Percentiles rank a stretch among this genome's conserved stretches.
phyloP scores from a whole-genome alignment of 2,797 vertebrate genomes.

The Takifugu ocellatus region DNA sequence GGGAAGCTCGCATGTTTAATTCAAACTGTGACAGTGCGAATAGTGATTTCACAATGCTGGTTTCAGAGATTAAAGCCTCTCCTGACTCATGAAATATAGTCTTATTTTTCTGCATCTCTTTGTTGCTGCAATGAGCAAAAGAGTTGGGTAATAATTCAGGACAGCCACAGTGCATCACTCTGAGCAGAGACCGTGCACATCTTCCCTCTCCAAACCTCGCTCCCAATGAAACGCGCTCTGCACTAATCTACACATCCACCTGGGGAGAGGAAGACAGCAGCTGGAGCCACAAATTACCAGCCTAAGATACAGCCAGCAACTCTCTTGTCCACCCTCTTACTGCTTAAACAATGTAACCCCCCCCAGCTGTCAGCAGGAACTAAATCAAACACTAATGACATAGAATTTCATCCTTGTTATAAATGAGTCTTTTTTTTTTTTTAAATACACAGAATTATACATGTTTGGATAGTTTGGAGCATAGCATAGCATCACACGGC shows the following conservation, averaged over 20 bases:
- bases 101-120: too few relatives aligned
- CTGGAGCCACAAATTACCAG: constrained; percentile 68
- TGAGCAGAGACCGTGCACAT: constrained; percentile 12
- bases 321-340: constrained; percentile 55
- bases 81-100: too few relatives aligned
- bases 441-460: background rate
- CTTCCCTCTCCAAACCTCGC: constrained; percentile 40
- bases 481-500: background rate
- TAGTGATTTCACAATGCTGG: too few relatives aligned
- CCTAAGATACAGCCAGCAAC: constrained; percentile 52
- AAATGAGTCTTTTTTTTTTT: constrained; percentile 8
- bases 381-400: constrained; percentile 65
- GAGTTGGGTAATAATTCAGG: too few relatives aligned
- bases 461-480: constrained; percentile 9
- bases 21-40: too few relatives aligned
- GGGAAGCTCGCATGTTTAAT: too few relatives aligned
- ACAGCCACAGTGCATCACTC: too few relatives aligned
- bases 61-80: too few relatives aligned
- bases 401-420: constrained; percentile 57
- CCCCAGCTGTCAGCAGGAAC: constrained; percentile 45
- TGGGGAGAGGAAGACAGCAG: constrained; percentile 60
- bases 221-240: constrained; percentile 64
- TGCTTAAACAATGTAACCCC: constrained; percentile 53
- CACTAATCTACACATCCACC: constrained; percentile 64
- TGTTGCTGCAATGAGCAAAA: too few relatives aligned